Conservation (phyloP, 2,888 invertebrate species). For the Drosophila longiperda region DNA sequence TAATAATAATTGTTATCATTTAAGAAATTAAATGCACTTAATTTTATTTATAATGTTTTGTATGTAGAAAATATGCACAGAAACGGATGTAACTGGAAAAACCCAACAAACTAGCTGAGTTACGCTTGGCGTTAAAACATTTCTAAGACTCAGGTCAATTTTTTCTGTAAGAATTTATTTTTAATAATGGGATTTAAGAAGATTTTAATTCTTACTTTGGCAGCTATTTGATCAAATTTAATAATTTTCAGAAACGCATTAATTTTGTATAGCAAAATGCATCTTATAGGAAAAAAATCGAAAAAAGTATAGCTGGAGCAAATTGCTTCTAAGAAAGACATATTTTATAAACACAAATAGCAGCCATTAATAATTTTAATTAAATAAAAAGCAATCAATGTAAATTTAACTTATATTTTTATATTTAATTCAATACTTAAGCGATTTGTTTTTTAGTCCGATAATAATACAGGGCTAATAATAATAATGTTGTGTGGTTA, state of each 20-base stretch:
- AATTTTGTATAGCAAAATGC: too few relatives aligned
- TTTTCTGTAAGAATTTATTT: too few relatives aligned
- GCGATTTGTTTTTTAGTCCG: slow-evolving; percentile 13
- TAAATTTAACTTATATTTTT: background rate
- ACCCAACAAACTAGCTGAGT: too few relatives aligned
- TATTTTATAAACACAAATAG: background rate
- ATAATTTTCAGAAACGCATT: too few relatives aligned
- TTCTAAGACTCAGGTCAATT: too few relatives aligned
- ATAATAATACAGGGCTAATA: slow-evolving; percentile 12
- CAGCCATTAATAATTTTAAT: background rate
- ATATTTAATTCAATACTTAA: slow-evolving; percentile 20
- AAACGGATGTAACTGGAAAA: background rate
- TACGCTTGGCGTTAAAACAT: too few relatives aligned
- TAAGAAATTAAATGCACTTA: background rate
- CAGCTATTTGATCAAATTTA: too few relatives aligned
- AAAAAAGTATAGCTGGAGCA: too few relatives aligned
- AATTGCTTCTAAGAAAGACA: too few relatives aligned
- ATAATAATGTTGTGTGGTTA: slow-evolving; percentile 1
- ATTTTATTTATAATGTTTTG: background rate
- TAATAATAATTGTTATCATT: background rate
- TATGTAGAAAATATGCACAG: background rate
- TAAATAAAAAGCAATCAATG: background rate
- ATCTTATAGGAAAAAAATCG: too few relatives aligned
- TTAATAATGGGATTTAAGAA: too few relatives aligned
- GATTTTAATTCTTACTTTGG: too few relatives aligned